Percentiles rank a stretch among this genome's conserved stretches.
Evolutionary conservation across 2,888 invertebrate genomes (phyloP).

Genomic region (Lepidochrysops patricia): DNA sequence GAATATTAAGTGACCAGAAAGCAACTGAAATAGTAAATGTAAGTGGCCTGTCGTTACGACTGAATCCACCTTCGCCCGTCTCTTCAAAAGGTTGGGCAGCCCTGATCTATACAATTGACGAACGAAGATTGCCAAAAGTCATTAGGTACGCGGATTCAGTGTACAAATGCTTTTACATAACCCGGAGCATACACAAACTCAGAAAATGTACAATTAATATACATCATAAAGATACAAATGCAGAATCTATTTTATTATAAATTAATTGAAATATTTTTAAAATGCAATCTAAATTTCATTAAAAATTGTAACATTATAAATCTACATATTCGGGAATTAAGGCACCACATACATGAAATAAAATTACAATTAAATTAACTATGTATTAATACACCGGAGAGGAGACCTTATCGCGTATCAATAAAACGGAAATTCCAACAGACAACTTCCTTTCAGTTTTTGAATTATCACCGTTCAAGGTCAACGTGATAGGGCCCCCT

Average conservation of each 20-base stretch:
- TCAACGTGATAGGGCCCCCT: background rate
- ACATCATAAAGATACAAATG: slow-evolving; percentile 35
- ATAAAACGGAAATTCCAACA: background rate
- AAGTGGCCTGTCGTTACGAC: too few species aligned
- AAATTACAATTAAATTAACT: slow-evolving; percentile 41
- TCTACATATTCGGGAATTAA: slow-evolving; percentile 44
- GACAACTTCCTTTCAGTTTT: too few species aligned
- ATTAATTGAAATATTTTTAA: slow-evolving; percentile 16
- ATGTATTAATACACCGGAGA: slow-evolving; percentile 45
- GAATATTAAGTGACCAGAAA: too few species aligned
- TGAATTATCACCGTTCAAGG: background rate
- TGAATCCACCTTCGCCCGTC: too few species aligned
- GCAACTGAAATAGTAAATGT: too few species aligned
- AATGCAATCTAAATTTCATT: slow-evolving; percentile 16
- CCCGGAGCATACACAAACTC: slow-evolving; percentile 28
- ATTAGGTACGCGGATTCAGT: too few species aligned
- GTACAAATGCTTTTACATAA: background rate
- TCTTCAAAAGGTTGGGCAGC: too few species aligned
- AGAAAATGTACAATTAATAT: slow-evolving; percentile 43
- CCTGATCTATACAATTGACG: too few species aligned
- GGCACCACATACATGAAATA: slow-evolving; percentile 65
- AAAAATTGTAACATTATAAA: slow-evolving; percentile 21
- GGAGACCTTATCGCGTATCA: slow-evolving; percentile 19
- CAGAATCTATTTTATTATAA: slow-evolving; percentile 23
- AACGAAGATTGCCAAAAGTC: too few species aligned